Evolutionary conservation across 2,888 invertebrate genomes (phyloP).

Genomic region (Eupithecia subumbrata): DNA sequence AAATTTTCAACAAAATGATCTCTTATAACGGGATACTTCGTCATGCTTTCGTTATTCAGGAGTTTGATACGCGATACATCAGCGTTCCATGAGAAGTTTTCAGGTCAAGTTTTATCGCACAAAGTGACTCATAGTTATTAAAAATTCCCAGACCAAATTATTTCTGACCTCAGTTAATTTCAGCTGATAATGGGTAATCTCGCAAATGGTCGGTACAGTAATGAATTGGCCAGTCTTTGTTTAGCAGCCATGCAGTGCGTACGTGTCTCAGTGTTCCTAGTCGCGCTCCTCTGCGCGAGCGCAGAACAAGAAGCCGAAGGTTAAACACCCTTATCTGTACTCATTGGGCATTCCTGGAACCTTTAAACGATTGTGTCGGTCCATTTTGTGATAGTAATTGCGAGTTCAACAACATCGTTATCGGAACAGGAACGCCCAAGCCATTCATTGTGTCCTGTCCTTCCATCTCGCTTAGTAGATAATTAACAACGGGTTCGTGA

Average conservation of each 20-base stretch:
- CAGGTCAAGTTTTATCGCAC: background rate
- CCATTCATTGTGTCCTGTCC: slow-evolving; percentile 52
- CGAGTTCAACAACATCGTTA: slow-evolving; percentile 20
- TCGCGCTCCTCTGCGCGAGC: slow-evolving; percentile 56
- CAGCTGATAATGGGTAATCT: slow-evolving; percentile 15
- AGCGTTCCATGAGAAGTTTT: background rate
- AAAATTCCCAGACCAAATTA: slow-evolving; percentile 5
- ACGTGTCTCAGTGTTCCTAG: slow-evolving; percentile 55
- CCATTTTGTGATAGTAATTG: slow-evolving; percentile 1
- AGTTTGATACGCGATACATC: background rate
- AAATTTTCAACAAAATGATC: background rate
- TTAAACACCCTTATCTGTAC: slow-evolving; percentile 53
- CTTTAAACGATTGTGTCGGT: slow-evolving; percentile 7
- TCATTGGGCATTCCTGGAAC: slow-evolving; percentile 53
- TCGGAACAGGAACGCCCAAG: slow-evolving; percentile 49
- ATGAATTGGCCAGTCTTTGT: slow-evolving; percentile 25
- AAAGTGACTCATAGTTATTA: background rate
- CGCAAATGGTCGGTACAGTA: background rate
- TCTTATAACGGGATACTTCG: background rate
- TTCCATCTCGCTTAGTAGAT: slow-evolving; percentile 55
- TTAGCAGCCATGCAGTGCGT: slow-evolving; percentile 50
- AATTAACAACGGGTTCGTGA: slow-evolving; percentile 64
- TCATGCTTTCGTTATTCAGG: background rate
- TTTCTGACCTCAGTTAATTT: slow-evolving; percentile 9
- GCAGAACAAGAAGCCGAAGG: slow-evolving; percentile 56